Conservation (phyloP, 2,797 vertebrate species). For the Enteromius fasciolatus region DNA sequence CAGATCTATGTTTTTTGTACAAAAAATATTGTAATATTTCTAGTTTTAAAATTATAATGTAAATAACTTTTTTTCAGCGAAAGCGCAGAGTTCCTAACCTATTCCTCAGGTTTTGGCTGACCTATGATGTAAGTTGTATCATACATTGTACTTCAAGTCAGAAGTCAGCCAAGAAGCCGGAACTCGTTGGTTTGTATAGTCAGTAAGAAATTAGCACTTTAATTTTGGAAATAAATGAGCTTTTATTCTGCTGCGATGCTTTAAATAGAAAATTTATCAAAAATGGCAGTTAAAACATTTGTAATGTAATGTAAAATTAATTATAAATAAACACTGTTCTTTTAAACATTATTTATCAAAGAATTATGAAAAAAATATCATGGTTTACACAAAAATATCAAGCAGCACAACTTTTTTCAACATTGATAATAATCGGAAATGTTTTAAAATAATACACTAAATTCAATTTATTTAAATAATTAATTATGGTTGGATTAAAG, state of each 20-base stretch:
- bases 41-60: no score
- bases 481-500: no score
- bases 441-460: not conserved
- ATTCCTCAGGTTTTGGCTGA: no score
- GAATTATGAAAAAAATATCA: not conserved
- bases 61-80: no score
- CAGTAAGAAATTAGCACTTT: not conserved
- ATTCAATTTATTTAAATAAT: no score
- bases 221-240: not conserved
- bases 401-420: not conserved
- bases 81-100: no score
- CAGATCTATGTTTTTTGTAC: no score
- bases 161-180: no score
- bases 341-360: not conserved
- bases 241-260: not conserved
- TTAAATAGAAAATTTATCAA: not conserved
- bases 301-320: not conserved
- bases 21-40: no score
- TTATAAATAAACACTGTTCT: not conserved
- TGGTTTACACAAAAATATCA: not conserved
- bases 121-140: no score
- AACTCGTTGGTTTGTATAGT: no score
- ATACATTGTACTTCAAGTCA: no score
- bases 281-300: not conserved
- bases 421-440: not conserved